Evolutionary conservation across 2,113 vertebrate species (phyloP), one percentile per base, ranked within the genome.

Genomic region (Hippoglossus stenolepis): DNA sequence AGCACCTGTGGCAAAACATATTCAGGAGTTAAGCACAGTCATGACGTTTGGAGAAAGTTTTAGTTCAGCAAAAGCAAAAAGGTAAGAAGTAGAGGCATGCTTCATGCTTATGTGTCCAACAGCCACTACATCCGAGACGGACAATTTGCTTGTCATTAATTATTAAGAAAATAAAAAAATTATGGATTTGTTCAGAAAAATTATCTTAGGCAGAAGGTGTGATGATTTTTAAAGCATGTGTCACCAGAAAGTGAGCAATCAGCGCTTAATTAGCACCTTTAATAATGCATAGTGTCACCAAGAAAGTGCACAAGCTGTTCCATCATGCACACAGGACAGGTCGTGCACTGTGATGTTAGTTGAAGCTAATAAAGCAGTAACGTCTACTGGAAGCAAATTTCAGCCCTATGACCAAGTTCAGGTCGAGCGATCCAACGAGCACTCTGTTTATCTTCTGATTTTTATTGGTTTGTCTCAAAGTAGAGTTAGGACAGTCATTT

Each of bases 371-470:
- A 61, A 84, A 65, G 70, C 20, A 68, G 35, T 56, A 31, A 72
- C 70, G 78, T 47, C 20, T 10, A 61, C 4, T 35, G 80, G 85
- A 90, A 88, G 80, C 70, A 89, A 85, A 87, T 84, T 84, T 73
- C 73, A 87, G 70, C 73, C 83, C 75, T 64, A 70, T 82, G 70
- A 75, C 31, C 51, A 65, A 76, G 68, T 74, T 87, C 68, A 80
- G 31, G 63, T 67, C 73, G 60, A 78, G 24, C 28, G 62, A 31
- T 73, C 26, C 60, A 68, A 47, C 54, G 65, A 76, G 66, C 40
- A 73, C 35, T 31, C 13, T 24, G 17, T 70, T 61, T 47, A 82
- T 38, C 53, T 49, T 64, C 56, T 1, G 26, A 49, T 58, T 80
- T 58, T 53, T 15, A 75, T 68, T 57, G 54, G n/a, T 53, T 70